These are phyloP conservation scores for Epinotia ramella DNA, from an alignment of 2,888 invertebrate genomes.

Conservation along the genomic window DNA sequence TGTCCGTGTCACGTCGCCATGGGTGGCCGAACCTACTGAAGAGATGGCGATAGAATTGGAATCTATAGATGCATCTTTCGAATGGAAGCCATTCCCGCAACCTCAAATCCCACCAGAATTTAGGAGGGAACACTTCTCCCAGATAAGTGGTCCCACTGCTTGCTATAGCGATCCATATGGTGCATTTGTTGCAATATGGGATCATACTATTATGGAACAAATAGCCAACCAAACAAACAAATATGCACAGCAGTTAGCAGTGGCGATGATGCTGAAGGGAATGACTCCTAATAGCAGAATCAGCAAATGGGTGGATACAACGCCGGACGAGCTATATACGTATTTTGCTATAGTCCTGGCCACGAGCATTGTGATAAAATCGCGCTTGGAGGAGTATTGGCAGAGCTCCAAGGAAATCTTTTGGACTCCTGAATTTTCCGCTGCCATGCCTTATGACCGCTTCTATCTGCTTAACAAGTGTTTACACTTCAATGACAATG, in stretches of 20 bases:
- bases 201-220: slow-evolving; percentile 41
- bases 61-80: not conserved
- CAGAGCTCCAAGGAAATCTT: not conserved
- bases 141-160: not conserved
- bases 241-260: slow-evolving; percentile 46
- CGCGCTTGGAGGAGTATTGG: slow-evolving; percentile 3
- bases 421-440: slow-evolving; percentile 35
- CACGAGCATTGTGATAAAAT: not conserved
- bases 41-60: not conserved
- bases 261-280: slow-evolving; percentile 25
- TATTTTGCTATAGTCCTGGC: slow-evolving; percentile 3
- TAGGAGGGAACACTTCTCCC: slow-evolving; percentile 11
- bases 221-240: slow-evolving; percentile 44
- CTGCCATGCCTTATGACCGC: slow-evolving; percentile 13
- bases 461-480: slow-evolving; percentile 40
- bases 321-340: not conserved
- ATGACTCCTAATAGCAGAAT: slow-evolving; percentile 9
- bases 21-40: not conserved
- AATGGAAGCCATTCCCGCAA: slow-evolving; percentile 10
- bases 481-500: slow-evolving; percentile 47
- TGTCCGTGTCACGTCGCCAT: not conserved
- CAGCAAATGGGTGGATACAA: not conserved
- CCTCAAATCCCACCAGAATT: slow-evolving; percentile 13
- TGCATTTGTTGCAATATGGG: slow-evolving; percentile 17
- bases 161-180: slow-evolving; percentile 1